phyloP scores from a whole-genome alignment of 2,888 invertebrate species.

The Lamproptera curius region DNA sequence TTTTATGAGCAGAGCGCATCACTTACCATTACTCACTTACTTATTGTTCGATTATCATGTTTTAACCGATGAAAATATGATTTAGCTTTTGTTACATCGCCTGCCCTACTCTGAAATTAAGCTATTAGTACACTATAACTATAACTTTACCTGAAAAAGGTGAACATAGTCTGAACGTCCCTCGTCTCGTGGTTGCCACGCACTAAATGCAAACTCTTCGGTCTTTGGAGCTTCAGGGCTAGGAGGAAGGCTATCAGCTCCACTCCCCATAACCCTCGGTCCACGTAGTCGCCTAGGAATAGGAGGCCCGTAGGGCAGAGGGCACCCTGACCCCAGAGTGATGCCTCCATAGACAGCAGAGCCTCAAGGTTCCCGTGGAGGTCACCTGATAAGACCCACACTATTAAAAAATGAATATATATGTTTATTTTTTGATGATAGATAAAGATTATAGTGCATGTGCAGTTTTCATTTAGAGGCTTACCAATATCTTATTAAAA shows the following conservation, averaged over 20 bases:
- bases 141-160: conserved; percentile 78
- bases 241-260: conserved; percentile 85
- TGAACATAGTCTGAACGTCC: conserved; percentile 85
- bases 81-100: too few species aligned
- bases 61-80: too few species aligned
- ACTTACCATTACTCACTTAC: too few species aligned
- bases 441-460: too few species aligned
- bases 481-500: too few species aligned
- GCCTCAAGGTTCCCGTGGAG: conserved; percentile 86
- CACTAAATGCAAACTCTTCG: conserved; percentile 79
- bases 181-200: conserved; percentile 89
- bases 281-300: conserved; percentile 88
- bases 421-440: too few species aligned
- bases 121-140: not conserved
- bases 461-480: too few species aligned
- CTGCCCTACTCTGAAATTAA: too few species aligned
- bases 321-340: conserved; percentile 83
- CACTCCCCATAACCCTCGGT: conserved; percentile 82
- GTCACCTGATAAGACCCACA: too few species aligned
- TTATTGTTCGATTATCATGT: too few species aligned
- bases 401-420: too few species aligned
- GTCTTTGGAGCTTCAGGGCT: conserved; percentile 83
- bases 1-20: not conserved
- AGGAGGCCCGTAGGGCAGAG: conserved; percentile 81
- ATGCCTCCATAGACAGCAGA: conserved; percentile 82